These are phyloP conservation scores for Hypena proboscidalis DNA, from an alignment of 2,888 invertebrate species.

Conservation along the genomic window DNA sequence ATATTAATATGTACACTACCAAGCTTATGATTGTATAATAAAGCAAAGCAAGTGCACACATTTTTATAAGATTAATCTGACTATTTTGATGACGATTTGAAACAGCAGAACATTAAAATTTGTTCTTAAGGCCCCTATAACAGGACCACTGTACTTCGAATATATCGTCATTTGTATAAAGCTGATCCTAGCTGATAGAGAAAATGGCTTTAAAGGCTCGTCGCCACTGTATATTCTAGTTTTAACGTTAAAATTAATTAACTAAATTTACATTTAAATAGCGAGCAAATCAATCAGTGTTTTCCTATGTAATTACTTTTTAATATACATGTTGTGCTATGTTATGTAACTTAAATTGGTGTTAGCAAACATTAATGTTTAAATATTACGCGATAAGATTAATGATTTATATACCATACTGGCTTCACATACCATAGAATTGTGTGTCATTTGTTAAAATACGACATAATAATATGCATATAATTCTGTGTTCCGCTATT, in stretches of 20 bases:
- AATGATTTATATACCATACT: slow-evolving; percentile 8
- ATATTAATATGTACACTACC: no score
- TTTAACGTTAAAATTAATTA: slow-evolving; percentile 1
- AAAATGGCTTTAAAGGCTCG: slow-evolving; percentile 38
- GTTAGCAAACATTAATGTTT: slow-evolving; percentile 21
- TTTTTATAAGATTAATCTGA: no score
- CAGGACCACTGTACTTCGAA: slow-evolving; percentile 6
- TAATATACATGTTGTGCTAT: slow-evolving; percentile 5
- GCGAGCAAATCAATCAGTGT: slow-evolving; percentile 5
- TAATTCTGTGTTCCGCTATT: slow-evolving; percentile 2
- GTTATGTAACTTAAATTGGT: slow-evolving; percentile 4
- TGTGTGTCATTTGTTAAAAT: not conserved
- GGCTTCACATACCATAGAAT: slow-evolving; percentile 12
- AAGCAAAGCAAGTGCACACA: no score
- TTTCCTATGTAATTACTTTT: slow-evolving; percentile 14
- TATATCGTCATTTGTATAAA: slow-evolving; percentile 6
- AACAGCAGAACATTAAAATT: no score
- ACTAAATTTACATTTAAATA: not conserved
- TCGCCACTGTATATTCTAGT: slow-evolving; percentile 28
- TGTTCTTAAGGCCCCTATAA: no score
- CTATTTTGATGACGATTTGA: no score
- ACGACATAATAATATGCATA: slow-evolving; percentile 10
- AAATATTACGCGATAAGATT: slow-evolving; percentile 12
- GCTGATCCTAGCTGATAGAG: slow-evolving; percentile 15
- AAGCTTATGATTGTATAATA: no score